Percentiles rank a stretch among this genome's conserved stretches.
Conservation (phyloP, 2,113 vertebrate species). For the Haemorhous mexicanus region DNA sequence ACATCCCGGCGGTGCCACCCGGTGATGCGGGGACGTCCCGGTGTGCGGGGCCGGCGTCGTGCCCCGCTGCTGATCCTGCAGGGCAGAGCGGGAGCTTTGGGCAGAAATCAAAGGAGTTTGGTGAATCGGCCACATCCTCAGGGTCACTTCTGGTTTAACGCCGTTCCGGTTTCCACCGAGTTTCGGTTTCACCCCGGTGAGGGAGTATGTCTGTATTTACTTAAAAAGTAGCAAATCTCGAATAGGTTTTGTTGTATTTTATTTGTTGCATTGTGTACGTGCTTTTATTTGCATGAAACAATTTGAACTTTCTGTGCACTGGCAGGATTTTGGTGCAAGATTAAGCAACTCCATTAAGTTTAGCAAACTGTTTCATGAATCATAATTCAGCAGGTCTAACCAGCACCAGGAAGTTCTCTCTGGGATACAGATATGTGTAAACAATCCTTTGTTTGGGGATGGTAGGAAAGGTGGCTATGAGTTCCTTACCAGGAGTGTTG, state of each 20-base stretch:
- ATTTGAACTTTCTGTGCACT: not conserved
- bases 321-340: not conserved
- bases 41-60: not conserved
- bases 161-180: too few relatives aligned
- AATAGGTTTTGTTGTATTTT: too few relatives aligned
- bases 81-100: not conserved
- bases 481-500: not conserved
- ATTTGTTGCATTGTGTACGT: fast-evolving
- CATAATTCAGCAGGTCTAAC: not conserved
- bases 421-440: not conserved
- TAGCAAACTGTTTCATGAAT: not conserved
- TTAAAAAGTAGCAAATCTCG: not conserved
- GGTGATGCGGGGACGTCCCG: not conserved
- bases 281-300: not conserved
- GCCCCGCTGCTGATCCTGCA: not conserved
- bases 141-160: not conserved
- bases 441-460: not conserved
- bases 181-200: not conserved
- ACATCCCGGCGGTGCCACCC: not conserved
- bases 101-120: not conserved
- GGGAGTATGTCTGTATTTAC: fast-evolving
- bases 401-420: not conserved
- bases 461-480: not conserved
- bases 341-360: not conserved
- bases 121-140: fast-evolving